Base-by-base conservation (phyloP, 1,140 invertebrate genomes). In the Macrobrachium nipponense region DNA sequence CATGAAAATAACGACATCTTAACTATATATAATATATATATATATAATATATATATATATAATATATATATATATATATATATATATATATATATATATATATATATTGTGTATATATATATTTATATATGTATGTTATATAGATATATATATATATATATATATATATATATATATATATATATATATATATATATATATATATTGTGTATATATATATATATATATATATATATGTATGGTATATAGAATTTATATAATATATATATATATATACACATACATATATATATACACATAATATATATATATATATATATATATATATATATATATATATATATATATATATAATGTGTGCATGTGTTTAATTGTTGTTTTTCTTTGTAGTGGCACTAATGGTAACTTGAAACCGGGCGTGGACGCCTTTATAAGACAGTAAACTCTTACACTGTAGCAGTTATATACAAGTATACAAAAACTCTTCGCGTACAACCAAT, bases 271-370 rank as follows among this genome's bases (percentile, higher is more conserved):
- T 23, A 68, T n/a, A 5, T 8, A 68, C 4, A n/a, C 66, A 68
- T 23, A n/a, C 5, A 68, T n/a, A n/a, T 23, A 20, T 23, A 6
- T n/a, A 68, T 5, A n/a, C 0, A 68, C 8, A n/a, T 0, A 5
- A n/a, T 66, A 66, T 14, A 66, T 18, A 27, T n/a, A 68, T 68
- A 68, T 12, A 27, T 68, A 68, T 68, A 68, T 12, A 27, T 68
- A 68, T 68, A 68, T 12, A n/a, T 68, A n/a, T 68, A 68, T 11
- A n/a, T 68, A n/a, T 68, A 68, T 12, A 66, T 66, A 23, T 66
- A 66, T 66, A 23, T 66, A 23, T 66, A 66, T 66, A 66, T 66
- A 23, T 66, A n/a, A 10, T 66, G 64, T 66, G 15, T 66, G 23
- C 15, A 66, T 66, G 51, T 51, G 12, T 51, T 8, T 51, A 51